phyloP scores from a whole-genome alignment of 1,140 invertebrate genomes.

The Meloidogyne floridensis region DNA sequence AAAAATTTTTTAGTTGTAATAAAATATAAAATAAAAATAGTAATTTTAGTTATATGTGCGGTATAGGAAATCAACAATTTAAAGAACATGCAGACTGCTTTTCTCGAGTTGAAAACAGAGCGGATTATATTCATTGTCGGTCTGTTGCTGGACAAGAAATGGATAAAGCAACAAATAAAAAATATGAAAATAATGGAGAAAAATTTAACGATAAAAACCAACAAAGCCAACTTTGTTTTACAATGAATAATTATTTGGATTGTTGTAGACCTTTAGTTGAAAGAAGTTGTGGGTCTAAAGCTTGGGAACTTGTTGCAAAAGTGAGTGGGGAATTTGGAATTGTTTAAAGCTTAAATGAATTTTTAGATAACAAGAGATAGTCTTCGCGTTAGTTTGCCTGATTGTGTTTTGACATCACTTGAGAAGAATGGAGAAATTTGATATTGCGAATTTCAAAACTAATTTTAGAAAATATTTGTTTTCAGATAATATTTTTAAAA shows the following conservation, averaged over 20 bases:
- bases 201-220: conserved; percentile 9
- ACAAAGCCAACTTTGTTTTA: conserved; percentile 16
- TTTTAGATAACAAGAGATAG: conserved; percentile 25
- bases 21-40: too few relatives aligned
- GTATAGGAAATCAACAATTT: conserved; percentile 28
- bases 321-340: background rate
- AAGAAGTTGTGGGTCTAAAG: conserved; percentile 9
- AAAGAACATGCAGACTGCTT: conserved; percentile 36
- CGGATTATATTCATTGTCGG: conserved; percentile 30
- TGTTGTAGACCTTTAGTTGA: conserved; percentile 35
- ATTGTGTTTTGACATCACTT: conserved; percentile 9
- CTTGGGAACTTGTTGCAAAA: conserved; percentile 19
- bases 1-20: too few relatives aligned
- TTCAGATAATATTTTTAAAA: background rate
- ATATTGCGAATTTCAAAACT: background rate
- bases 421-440: background rate
- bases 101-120: conserved; percentile 32
- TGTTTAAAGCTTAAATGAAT: background rate
- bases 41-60: conserved; percentile 33
- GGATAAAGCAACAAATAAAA: conserved; percentile 13
- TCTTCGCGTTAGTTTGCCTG: conserved; percentile 15
- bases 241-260: conserved; percentile 36
- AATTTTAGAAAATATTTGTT: background rate
- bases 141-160: conserved; percentile 25
- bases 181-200: conserved; percentile 18